These are phyloP conservation scores for Rhinolophus ferrumequinum DNA, from an alignment of 2,113 vertebrate genomes.

Conservation along the genomic window DNA sequence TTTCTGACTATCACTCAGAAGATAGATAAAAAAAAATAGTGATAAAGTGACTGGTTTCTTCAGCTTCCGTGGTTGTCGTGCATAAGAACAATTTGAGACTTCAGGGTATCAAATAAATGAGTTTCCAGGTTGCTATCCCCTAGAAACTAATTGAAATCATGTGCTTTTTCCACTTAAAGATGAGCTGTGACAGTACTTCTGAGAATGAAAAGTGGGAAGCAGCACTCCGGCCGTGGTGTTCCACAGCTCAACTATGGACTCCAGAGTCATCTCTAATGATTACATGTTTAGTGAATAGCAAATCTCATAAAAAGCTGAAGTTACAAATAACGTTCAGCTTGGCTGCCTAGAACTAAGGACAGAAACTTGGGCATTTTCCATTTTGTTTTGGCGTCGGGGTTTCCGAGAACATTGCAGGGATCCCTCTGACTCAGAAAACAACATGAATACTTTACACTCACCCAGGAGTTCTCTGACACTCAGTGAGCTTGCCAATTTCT, in stretches of 20 bases:
- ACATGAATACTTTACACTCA: constrained; percentile 14
- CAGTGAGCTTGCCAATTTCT: background rate
- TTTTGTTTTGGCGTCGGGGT: background rate
- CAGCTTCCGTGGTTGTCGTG: background rate
- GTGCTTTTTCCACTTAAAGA: constrained; percentile 28
- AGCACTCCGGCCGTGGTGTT: background rate
- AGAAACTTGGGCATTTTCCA: background rate
- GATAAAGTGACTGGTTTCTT: background rate
- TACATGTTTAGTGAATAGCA: background rate
- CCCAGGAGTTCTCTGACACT: background rate
- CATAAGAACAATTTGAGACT: constrained; percentile 1
- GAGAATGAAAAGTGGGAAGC: background rate
- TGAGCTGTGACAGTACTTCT: constrained; percentile 17
- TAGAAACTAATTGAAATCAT: constrained; percentile 63
- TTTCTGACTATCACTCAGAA: background rate
- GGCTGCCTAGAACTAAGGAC: background rate
- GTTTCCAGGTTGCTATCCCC: background rate
- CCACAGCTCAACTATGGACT: background rate
- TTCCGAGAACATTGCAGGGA: background rate
- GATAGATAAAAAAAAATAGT: background rate
- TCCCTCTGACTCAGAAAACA: constrained; percentile 20
- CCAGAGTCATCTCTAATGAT: background rate
- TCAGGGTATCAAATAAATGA: constrained; percentile 18
- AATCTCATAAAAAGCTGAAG: constrained; percentile 28
- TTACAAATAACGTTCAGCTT: constrained; percentile 22